Evolutionary conservation across 2,113 vertebrate genomes (phyloP), one percentile per base, ranked within the genome.

Genomic region (Pogonocichla stellata): DNA sequence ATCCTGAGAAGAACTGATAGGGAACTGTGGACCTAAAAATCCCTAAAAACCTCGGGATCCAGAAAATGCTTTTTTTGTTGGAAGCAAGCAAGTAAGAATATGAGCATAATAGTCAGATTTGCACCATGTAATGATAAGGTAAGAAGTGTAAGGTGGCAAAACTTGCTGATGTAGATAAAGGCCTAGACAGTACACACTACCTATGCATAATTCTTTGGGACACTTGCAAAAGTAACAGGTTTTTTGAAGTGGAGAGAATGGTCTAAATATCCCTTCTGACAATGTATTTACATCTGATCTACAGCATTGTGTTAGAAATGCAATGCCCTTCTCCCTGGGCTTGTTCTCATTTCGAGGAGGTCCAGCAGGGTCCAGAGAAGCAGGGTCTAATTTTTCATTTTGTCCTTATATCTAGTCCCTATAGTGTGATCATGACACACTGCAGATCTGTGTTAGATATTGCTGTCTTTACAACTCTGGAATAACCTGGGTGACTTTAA

Each of bases 331-430:
- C 26, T 86, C 14, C 24, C 28, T 19, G 29, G 40, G 2, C 12
- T 28, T 61, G 4, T 45, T 84, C 36, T 80, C 23, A 53, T 18
- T 43, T 36, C 0, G 0, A 73, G 11, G 10, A 53, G 6, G n/a
- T 80, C 73, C 42, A 72, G 8, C 3, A 13, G 5, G 4, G 8
- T 43, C 26, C 33, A 83, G 40, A 83, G 50, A 57, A 69, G 12
- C 15, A 54, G 6, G 42, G 20, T 38, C 6, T 31, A 38, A 23
- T 45, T 72, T 86, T 86, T 61, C 10, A 19, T 77, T 78, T 66
- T 78, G 19, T 22, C 19, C 7, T 12, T 45, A 3, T 17, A 24
- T 53, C 10, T 69, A 20, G 53, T 43, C 36, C 2, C 9, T 34
- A 10, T 14, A 33, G 2, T 7, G 5, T 61, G 33, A 77, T 53